These are phyloP conservation scores for Microtus ochrogaster DNA, from an alignment of 2,113 vertebrate genomes.

Conservation along the genomic window DNA sequence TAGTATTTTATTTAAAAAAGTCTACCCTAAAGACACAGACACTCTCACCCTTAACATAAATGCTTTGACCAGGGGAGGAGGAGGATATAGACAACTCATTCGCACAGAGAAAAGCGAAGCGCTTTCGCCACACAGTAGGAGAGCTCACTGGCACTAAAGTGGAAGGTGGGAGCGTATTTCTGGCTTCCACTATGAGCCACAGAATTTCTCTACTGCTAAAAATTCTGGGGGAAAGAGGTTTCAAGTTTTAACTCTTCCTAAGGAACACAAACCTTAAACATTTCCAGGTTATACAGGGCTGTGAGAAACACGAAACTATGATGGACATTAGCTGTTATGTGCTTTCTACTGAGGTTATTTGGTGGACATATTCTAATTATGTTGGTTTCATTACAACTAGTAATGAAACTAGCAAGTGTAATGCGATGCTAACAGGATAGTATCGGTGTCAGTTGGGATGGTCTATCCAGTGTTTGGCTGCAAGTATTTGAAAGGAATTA, in stretches of 20 bases:
- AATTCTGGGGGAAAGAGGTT: background rate
- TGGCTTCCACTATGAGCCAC: conserved; percentile 34
- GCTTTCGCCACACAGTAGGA: conserved; percentile 8
- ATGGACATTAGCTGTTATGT: conserved; percentile 31
- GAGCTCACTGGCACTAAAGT: conserved; percentile 48
- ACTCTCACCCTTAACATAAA: background rate
- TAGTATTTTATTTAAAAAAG: conserved; percentile 67
- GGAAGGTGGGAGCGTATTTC: background rate
- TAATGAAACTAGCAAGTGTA: conserved; percentile 13
- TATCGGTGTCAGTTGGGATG: background rate
- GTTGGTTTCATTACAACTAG: background rate
- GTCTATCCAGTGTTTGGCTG: conserved; percentile 38
- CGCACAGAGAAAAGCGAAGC: conserved; percentile 37
- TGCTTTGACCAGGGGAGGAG: background rate
- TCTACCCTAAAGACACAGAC: conserved; percentile 29
- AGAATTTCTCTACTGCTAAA: conserved; percentile 39
- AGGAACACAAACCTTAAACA: conserved; percentile 17
- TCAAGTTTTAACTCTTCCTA: conserved; percentile 37
- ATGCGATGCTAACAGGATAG: background rate
- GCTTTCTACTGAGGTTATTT: conserved; percentile 42
- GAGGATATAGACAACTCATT: background rate
- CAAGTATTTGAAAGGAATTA: conserved; percentile 52
- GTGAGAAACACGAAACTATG: background rate
- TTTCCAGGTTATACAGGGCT: conserved; percentile 23
- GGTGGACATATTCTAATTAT: conserved; percentile 34